Evolutionary conservation across 2,113 vertebrate genomes (phyloP).

Genomic region (Accipiter virgatus): DNA sequence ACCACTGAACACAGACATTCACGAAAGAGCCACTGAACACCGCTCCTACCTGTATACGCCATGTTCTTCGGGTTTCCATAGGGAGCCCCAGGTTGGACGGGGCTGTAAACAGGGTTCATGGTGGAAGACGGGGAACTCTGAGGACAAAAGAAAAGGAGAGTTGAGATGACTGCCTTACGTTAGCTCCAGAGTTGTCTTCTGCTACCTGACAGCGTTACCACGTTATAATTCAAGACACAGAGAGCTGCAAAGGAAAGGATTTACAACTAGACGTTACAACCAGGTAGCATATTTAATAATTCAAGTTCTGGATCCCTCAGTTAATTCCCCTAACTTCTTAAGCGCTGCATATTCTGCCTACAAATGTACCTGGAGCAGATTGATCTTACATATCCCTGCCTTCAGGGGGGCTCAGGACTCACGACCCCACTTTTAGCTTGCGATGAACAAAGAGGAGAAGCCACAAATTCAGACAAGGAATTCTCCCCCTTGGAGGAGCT

Average conservation of each 20-base stretch:
- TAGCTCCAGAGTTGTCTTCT: neutral
- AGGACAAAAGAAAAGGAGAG: constrained; percentile 64
- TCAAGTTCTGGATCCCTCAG: neutral
- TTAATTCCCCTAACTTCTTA: constrained; percentile 29
- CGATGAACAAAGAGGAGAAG: neutral
- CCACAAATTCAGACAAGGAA: neutral
- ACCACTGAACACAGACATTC: accelerated
- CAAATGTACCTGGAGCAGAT: neutral
- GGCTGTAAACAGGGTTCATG: constrained; percentile 99
- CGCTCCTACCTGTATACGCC: constrained; percentile 89
- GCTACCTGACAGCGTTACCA: neutral
- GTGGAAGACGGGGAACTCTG: constrained; percentile 89
- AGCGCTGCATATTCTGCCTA: neutral
- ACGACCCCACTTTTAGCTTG: neutral
- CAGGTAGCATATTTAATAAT: constrained; percentile 3
- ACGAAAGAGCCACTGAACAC: neutral
- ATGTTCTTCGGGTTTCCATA: constrained; percentile 98
- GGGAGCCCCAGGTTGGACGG: constrained; percentile 94
- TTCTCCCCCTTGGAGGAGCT: neutral
- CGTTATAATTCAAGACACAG: neutral
- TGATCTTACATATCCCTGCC: neutral
- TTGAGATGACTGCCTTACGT: neutral
- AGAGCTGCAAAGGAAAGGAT: neutral
- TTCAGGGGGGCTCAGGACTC: neutral
- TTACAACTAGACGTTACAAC: neutral